Evolutionary conservation across 2,888 invertebrate genomes (phyloP).

Genomic region (Nebria brevicollis): DNA sequence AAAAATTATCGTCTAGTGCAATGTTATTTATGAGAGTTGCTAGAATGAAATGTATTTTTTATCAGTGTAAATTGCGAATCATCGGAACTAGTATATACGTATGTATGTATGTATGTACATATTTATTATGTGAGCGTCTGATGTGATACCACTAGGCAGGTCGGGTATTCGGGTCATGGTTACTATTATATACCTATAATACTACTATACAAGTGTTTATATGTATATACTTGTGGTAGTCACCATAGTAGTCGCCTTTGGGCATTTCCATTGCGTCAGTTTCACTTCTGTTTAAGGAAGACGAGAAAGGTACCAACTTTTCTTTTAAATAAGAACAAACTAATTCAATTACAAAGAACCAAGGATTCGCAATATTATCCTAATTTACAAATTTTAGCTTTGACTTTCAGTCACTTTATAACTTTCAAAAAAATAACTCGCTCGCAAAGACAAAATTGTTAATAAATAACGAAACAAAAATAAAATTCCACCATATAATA

Average conservation of each 20-base stretch:
- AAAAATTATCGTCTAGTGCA: too few species aligned
- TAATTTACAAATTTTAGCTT: too few species aligned
- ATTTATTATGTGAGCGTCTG: not conserved
- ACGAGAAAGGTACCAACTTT: slow-evolving; percentile 58
- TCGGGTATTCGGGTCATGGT: not conserved
- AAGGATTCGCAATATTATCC: too few species aligned
- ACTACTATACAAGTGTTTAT: not conserved
- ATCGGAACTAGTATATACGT: not conserved
- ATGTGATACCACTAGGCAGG: not conserved
- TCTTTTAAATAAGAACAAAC: not conserved
- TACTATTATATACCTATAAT: not conserved
- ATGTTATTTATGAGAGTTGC: too few species aligned
- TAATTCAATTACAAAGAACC: too few species aligned
- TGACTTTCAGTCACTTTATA: too few species aligned
- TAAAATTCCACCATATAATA: too few species aligned
- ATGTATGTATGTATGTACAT: slow-evolving; percentile 17
- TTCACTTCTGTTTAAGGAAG: slow-evolving; percentile 58
- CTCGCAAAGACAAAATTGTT: too few species aligned
- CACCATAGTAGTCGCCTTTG: not conserved
- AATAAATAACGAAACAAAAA: too few species aligned
- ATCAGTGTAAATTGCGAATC: too few species aligned
- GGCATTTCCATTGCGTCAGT: slow-evolving; percentile 52
- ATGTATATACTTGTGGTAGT: not conserved
- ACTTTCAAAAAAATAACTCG: too few species aligned
- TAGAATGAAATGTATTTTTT: too few species aligned